Base-by-base conservation (phyloP, 1,140 invertebrate genomes). In the Pachyrhynchus sulphureomaculatus region DNA sequence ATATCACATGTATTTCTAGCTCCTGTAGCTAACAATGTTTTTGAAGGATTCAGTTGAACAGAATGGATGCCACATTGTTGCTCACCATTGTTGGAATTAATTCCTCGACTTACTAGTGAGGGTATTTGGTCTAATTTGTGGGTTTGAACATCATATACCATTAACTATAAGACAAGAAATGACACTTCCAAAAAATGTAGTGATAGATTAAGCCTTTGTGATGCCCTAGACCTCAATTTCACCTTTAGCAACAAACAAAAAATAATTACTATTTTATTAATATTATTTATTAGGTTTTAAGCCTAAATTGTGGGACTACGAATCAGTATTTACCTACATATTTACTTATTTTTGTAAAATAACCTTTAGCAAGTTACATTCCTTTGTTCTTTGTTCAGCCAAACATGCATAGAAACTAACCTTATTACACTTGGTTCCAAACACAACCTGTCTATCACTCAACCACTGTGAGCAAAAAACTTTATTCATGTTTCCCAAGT, bases 361-460 rank as follows among this genome's bases (percentile, higher is more conserved):
- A n/a, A n/a, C n/a, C n/a, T n/a, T n/a, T n/a, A n/a, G n/a, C n/a
- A n/a, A n/a, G n/a, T n/a, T n/a, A n/a, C n/a, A n/a, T n/a, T n/a
- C n/a, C n/a, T n/a, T n/a, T n/a, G n/a, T n/a, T n/a, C n/a, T n/a
- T n/a, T n/a, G n/a, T n/a, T n/a, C n/a, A n/a, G n/a, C n/a, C n/a
- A n/a, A n/a, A n/a, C n/a, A n/a, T n/a, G n/a, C n/a, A n/a, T n/a
- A n/a, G n/a, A n/a, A 48, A 65, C 75, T 77, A 76, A 93, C 88
- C 84, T 95, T 96, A 79, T 97, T 97, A 77, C 95, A 98, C 77
- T 98, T 98, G 21, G 95, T 96, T 29, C 94, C 94, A 78, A 96
- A 93, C 2, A 96, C 92, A 57, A 97, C 91, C 82, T 96, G 93
- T 74, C 91, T 83, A 79, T 95, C 91, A 70, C 91, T 94, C 13